Evolutionary conservation across 2,888 invertebrate species (phyloP).

Genomic region (Eupithecia tripunctaria): DNA sequence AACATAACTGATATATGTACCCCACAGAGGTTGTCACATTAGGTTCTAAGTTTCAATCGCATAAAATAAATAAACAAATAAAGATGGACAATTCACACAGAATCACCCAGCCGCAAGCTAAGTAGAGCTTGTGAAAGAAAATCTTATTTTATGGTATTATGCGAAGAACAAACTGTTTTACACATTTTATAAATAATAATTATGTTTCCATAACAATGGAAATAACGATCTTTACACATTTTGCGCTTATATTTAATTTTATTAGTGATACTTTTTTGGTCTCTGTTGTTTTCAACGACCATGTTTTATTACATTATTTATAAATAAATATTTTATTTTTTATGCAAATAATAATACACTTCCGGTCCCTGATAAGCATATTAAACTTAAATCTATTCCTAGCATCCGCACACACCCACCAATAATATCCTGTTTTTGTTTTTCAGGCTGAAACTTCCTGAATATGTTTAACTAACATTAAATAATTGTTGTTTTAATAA

Average conservation of each 20-base stretch:
- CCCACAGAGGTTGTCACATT: no score
- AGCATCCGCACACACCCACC: conserved; percentile 10
- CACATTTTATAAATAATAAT: no score
- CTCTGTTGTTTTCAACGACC: not conserved
- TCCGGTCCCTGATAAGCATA: not conserved
- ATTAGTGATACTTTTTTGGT: no score
- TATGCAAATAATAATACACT: not conserved
- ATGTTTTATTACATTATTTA: not conserved
- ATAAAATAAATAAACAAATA: no score
- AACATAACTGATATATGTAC: no score
- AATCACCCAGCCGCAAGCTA: no score
- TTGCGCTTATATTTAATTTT: no score
- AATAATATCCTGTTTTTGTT: conserved; percentile 38
- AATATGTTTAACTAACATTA: not conserved
- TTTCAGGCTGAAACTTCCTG: conserved; percentile 7
- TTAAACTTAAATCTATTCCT: not conserved
- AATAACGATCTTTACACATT: not conserved
- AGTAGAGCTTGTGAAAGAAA: no score
- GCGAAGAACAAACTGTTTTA: no score
- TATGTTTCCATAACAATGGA: not conserved
- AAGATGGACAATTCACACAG: no score
- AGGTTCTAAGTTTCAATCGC: no score
- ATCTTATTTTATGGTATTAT: no score
- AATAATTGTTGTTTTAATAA: not conserved
- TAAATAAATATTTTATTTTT: not conserved